A percentile compares a stretch with the other conserved stretches of the same genome.
phyloP scores from a whole-genome alignment of 2,113 vertebrate species.

The Conger conger region DNA sequence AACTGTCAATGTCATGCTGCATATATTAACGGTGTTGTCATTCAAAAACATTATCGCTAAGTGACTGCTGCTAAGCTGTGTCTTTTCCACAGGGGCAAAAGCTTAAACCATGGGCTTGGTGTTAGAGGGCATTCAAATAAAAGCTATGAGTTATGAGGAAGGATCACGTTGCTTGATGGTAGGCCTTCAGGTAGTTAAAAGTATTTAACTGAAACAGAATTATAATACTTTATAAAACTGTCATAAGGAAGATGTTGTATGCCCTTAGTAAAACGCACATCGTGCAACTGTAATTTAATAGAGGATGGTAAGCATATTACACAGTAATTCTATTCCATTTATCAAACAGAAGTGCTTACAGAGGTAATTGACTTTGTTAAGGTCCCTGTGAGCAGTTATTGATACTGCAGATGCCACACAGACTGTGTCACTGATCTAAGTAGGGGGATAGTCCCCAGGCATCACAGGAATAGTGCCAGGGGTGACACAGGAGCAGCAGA shows the following conservation, averaged over 20 bases:
- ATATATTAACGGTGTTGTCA: neutral
- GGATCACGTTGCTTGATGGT: neutral
- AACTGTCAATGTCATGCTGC: neutral
- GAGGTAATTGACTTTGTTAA: neutral
- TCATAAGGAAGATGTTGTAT: neutral
- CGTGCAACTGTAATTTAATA: neutral
- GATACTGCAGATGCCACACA: neutral
- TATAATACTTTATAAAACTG: neutral
- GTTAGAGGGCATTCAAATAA: conserved; percentile 8
- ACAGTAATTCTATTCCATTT: neutral
- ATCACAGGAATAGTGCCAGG: conserved; percentile 32
- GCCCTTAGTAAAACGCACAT: neutral
- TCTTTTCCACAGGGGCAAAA: neutral
- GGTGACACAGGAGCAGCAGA: conserved; percentile 24
- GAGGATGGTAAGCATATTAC: neutral
- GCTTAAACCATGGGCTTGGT: neutral
- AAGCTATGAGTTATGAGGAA: neutral
- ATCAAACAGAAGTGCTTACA: neutral
- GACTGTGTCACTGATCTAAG: neutral
- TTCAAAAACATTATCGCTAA: neutral
- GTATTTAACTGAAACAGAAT: neutral
- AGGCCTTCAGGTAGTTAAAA: neutral
- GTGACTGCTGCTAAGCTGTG: neutral
- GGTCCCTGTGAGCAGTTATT: neutral
- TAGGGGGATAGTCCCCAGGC: conserved; percentile 21